Base-by-base conservation (phyloP, 2,113 vertebrate species). In the Kryptolebias marmoratus region DNA sequence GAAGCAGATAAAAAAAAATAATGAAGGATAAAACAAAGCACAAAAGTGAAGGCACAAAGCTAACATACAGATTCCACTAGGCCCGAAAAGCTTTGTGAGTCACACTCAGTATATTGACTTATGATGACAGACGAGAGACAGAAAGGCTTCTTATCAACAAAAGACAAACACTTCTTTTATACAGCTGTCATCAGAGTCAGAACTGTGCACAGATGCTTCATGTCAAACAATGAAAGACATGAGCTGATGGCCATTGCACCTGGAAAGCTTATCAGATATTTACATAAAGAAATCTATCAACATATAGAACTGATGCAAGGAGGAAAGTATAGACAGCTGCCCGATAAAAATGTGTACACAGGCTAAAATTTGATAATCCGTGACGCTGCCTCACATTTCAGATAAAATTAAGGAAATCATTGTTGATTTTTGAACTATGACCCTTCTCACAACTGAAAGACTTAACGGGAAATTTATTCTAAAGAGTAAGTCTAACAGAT, bases 1-100 rank as follows among this genome's bases (percentile, higher is more conserved):
- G 53, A 71, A 69, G 58, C 47, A 10, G 45, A 16, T 50, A 13
- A 64, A 67, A 79, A 67, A 36, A 79, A 67, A 36, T 56, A 55
- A 50, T 27, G n/a, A 12, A 57, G n/a, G n/a, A 66, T 71, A 9
- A 68, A 58, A 69, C 54, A 57, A 47, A 45, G 47, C 49, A 55
- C 52, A 54, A 36, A 48, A 27, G 48, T 42, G 59, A 54, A 13
- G 30, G 11, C 22, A 69, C 32, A 31, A 56, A 18, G 16, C 15
- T 67, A 73, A 79, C 27, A 53, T 28, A 13, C 12, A n/a, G 66
- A 73, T 47, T 73, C 59, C 18, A 22, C 5, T 59, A 4, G 11
- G 63, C 47, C 53, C 5, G 31, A 53, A 54, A 14, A 62, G 68
- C 52, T 55, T 47, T 16, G 16, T 27, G 55, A 44, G 11, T 64